Evolutionary conservation across 2,113 vertebrate species (phyloP).

Genomic region (Falcunculus frontatus): DNA sequence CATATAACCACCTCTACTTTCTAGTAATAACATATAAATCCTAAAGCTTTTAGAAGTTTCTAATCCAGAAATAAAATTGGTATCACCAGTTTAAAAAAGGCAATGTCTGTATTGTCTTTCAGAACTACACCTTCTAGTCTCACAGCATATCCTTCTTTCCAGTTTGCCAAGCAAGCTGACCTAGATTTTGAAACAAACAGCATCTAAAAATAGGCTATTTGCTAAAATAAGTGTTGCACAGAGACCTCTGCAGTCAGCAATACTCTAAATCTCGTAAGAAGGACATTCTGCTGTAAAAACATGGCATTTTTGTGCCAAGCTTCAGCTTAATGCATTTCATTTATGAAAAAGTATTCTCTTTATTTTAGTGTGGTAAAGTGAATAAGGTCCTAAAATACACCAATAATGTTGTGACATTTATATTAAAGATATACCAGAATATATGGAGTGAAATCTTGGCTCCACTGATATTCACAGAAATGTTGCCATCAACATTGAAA

Average conservation of each 20-base stretch:
- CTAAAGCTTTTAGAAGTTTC: background rate
- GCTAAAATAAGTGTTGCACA: slow-evolving; percentile 25
- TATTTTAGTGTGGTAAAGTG: background rate
- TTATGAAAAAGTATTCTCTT: background rate
- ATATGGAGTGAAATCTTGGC: background rate
- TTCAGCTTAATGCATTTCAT: background rate
- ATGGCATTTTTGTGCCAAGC: background rate
- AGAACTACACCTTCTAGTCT: background rate
- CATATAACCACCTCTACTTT: background rate
- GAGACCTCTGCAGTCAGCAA: slow-evolving; percentile 5
- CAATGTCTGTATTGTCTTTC: background rate
- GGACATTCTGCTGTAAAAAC: background rate
- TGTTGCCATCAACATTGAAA: background rate
- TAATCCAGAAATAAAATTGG: background rate
- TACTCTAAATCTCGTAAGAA: background rate
- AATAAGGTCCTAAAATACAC: background rate
- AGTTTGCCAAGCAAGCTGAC: slow-evolving; percentile 30
- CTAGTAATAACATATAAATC: background rate
- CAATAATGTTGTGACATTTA: background rate
- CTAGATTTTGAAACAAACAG: slow-evolving; percentile 56
- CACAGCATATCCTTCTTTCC: background rate
- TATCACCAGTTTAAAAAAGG: background rate
- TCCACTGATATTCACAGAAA: background rate
- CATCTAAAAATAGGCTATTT: slow-evolving; percentile 41
- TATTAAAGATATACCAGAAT: background rate